Evolutionary conservation across 1,140 invertebrate species (phyloP).

Genomic region (Chymomyza costata): DNA sequence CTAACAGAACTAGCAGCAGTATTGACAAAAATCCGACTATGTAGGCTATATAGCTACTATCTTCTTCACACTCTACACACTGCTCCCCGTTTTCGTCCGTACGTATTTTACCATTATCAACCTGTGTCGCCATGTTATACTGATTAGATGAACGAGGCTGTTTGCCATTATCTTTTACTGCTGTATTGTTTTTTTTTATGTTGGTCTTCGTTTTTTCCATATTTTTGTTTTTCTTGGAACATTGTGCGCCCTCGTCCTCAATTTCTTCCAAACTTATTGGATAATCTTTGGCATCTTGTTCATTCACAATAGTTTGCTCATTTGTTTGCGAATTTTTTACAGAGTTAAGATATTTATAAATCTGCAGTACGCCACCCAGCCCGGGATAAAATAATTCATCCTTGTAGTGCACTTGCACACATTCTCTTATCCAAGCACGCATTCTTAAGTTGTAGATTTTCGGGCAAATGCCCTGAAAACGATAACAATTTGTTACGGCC

Average conservation of each 20-base stretch:
- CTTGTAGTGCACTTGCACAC: constrained; percentile 45
- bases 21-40: constrained; percentile 29
- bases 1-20: constrained; percentile 31
- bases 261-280: not conserved
- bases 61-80: constrained; percentile 34
- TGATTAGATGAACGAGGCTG: constrained; percentile 17
- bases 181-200: not conserved
- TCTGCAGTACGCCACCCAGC: constrained; percentile 55
- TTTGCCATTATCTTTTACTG: constrained; percentile 4
- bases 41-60: constrained; percentile 24
- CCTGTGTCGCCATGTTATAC: not conserved
- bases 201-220: not conserved
- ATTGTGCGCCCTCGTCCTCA: not conserved
- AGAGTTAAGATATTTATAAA: constrained; percentile 38
- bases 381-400: constrained; percentile 71
- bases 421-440: constrained; percentile 55
- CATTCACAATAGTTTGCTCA: not conserved
- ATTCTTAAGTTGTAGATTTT: constrained; percentile 47
- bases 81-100: constrained; percentile 14
- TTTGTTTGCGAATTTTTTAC: not conserved
- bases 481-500: constrained; percentile 49
- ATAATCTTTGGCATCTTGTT: constrained; percentile 16
- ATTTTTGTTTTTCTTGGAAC: not conserved
- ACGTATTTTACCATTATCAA: not conserved
- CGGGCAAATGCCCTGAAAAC: constrained; percentile 43